Conservation (phyloP, 2,888 invertebrate genomes). For the Trissonchulus sp. region DNA sequence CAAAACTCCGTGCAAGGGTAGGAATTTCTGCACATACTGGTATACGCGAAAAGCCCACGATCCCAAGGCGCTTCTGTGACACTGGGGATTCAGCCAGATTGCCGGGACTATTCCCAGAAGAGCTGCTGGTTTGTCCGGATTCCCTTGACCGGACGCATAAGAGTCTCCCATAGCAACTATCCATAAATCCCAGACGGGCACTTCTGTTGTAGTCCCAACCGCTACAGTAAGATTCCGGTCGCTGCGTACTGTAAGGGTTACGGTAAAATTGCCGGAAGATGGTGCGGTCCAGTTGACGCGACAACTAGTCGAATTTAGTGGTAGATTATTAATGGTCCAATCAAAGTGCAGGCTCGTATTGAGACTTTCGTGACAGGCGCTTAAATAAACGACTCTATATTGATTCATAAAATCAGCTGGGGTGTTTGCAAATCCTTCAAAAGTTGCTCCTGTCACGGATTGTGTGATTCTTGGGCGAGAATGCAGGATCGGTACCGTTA, state of each 20-base stretch:
- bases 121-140: conserved; percentile 38
- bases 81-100: conserved; percentile 41
- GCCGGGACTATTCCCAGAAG: conserved; percentile 32
- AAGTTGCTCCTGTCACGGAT: not conserved
- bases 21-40: conserved; percentile 16
- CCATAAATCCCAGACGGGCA: conserved; percentile 38
- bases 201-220: too few species aligned
- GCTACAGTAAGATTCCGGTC: too few species aligned
- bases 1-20: conserved; percentile 31
- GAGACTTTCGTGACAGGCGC: too few species aligned
- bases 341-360: too few species aligned
- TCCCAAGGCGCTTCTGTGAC: conserved; percentile 39
- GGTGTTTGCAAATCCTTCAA: conserved; percentile 8
- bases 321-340: too few species aligned
- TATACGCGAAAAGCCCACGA: conserved; percentile 39
- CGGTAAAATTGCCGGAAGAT: too few species aligned
- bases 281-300: too few species aligned
- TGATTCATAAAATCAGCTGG: not conserved
- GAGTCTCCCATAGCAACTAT: conserved; percentile 46
- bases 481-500: too few species aligned
- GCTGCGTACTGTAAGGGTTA: too few species aligned
- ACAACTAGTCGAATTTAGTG: too few species aligned
- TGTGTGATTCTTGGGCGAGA: conserved; percentile 1
- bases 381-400: too few species aligned
- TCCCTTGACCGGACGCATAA: conserved; percentile 47